Base-by-base conservation (phyloP, 2,113 vertebrate genomes). In the Caloenas nicobarica region DNA sequence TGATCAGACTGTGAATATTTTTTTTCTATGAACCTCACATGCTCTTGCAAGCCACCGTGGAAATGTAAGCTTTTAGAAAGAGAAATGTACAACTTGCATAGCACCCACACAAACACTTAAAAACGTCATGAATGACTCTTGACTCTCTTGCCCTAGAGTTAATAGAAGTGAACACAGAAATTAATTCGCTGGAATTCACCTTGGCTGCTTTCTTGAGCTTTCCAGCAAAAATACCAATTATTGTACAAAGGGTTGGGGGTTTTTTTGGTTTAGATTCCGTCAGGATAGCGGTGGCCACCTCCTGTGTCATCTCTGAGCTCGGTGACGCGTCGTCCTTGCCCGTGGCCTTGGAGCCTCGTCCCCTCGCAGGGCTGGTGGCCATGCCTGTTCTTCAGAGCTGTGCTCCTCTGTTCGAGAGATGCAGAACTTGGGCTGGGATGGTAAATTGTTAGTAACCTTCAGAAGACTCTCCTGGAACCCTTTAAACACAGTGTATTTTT, bases 221-320 rank as follows among this genome's bases (percentile, higher is more conserved):
- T 48, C 28, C 40, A 34, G 22, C 5, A 56, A 38, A 77, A 53
- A 4, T 8, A 10, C 8, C 10, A 11, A 2, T 60, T 77, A 10
- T 8, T 73, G 34, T 69, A 26, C 11, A 36, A 56, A 11, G 12
- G 5, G 2, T 42, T 51, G 33, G 5, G 1, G 21, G 19, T 11
- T 51, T 11, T 51, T 69, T 40, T 78, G 36, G 9, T 38, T 64
- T 54, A 26, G 9, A 12, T 79, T 79, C 38, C 18, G 51, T 74
- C 13, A 12, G 28, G 26, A 11, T 38, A 74, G 16, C 23, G 57
- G 44, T 31, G 21, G 15, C 48, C 19, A 29, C 25, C 48, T 74
- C 19, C 25, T 56, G 0, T 5, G 3, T 34, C 2, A 8, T n/a
- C 24, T 34, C 24, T 65, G 54, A 64, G 38, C 33, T 36, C 0